Evolutionary conservation across 2,113 vertebrate genomes (phyloP).

Genomic region (Synchiropus splendidus): DNA sequence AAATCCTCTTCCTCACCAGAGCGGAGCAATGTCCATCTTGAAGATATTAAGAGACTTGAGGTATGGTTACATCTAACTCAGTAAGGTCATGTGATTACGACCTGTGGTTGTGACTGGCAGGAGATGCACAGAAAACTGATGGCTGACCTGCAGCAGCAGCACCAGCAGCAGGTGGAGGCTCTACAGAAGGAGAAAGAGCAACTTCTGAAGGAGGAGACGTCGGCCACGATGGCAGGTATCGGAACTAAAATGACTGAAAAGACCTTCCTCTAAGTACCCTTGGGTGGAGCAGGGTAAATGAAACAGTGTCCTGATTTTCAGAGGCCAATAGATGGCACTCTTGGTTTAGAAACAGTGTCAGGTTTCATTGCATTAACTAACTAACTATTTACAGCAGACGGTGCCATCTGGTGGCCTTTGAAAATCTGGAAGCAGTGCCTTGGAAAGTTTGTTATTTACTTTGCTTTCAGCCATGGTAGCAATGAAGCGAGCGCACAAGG

Average conservation of each 20-base stretch:
- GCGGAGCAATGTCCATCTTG: slow-evolving; percentile 65
- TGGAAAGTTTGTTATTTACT: background rate
- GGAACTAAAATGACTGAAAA: too few species aligned
- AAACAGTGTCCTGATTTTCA: too few species aligned
- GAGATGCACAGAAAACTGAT: slow-evolving; percentile 83
- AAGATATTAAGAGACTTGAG: slow-evolving; percentile 80
- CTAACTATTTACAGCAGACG: too few species aligned
- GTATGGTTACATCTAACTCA: slow-evolving; percentile 42
- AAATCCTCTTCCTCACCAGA: slow-evolving; percentile 3
- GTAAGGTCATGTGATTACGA: too few species aligned
- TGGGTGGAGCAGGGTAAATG: too few species aligned
- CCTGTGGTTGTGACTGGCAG: slow-evolving; percentile 58
- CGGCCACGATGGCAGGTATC: slow-evolving; percentile 84
- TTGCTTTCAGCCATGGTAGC: slow-evolving; percentile 78
- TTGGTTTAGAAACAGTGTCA: too few species aligned
- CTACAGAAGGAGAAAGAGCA: slow-evolving; percentile 82
- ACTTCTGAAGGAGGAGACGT: slow-evolving; percentile 82
- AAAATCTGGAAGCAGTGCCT: background rate
- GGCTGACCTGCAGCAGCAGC: slow-evolving; percentile 80
- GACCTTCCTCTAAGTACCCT: too few species aligned
- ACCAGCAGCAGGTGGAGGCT: slow-evolving; percentile 81
- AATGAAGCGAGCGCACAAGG: slow-evolving; percentile 84
- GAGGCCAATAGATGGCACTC: too few species aligned
- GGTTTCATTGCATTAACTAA: too few species aligned
- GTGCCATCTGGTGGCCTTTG: too few species aligned